Evolutionary conservation across 2,888 invertebrate genomes (phyloP).

Genomic region (Tenthredo amoena): DNA sequence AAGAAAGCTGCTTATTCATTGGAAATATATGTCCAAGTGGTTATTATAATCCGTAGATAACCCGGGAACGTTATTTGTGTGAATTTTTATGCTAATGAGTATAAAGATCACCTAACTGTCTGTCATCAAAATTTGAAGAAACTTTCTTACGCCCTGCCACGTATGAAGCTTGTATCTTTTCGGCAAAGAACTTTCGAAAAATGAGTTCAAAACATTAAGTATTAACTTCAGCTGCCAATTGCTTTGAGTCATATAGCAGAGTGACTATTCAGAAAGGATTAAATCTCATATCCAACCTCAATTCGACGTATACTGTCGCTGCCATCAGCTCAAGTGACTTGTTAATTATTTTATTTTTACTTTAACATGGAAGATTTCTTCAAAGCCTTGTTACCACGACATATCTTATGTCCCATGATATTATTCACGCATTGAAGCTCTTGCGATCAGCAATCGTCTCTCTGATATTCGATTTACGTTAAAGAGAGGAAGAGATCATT

Average conservation of each 20-base stretch:
- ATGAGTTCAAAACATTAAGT: not conserved
- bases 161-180: not conserved
- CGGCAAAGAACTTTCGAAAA: not conserved
- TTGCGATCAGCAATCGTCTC: not conserved
- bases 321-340: not conserved
- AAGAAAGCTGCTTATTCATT: slow-evolving; percentile 36
- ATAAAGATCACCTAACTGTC: not conserved
- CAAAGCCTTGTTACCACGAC: not conserved
- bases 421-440: not conserved
- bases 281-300: not conserved
- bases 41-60: slow-evolving; percentile 32
- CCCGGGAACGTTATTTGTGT: slow-evolving; percentile 15
- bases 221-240: slow-evolving; percentile 19
- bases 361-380: not conserved
- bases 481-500: not conserved
- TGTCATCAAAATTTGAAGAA: slow-evolving; percentile 2
- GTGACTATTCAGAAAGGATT: slow-evolving; percentile 7
- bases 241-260: not conserved
- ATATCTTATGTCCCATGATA: not conserved
- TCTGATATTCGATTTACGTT: not conserved
- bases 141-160: not conserved
- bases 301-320: not conserved
- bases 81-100: slow-evolving; percentile 33
- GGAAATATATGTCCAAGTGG: not conserved
- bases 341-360: slow-evolving; percentile 4